phyloP scores from a whole-genome alignment of 2,797 vertebrate genomes.

The Microctenopoma steveboyesi region DNA sequence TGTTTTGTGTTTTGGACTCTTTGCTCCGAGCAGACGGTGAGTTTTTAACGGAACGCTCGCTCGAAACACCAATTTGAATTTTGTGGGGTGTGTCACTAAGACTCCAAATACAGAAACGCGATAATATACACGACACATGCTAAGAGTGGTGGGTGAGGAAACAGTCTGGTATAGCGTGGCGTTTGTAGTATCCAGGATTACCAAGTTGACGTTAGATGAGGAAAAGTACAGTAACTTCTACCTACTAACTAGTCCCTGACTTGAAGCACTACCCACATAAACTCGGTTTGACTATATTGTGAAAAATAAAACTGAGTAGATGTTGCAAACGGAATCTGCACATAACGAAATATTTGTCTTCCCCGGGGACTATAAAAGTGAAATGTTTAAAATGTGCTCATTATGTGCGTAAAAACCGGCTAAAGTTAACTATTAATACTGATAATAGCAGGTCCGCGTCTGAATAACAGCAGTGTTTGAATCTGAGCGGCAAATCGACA shows the following conservation, averaged over 20 bases:
- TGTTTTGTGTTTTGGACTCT: slow-evolving; percentile 17
- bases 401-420: background rate
- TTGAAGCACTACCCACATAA: too few species aligned
- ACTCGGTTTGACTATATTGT: too few species aligned
- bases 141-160: background rate
- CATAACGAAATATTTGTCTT: too few species aligned
- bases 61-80: accelerated
- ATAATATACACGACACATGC: background rate
- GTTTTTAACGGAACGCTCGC: slow-evolving; percentile 2
- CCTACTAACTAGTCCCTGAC: too few species aligned
- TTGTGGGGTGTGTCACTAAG: background rate
- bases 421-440: accelerated
- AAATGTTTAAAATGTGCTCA: background rate
- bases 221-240: too few species aligned
- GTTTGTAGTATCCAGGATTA: too few species aligned
- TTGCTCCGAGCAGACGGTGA: slow-evolving; percentile 59
- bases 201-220: background rate
- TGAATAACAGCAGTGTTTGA: slow-evolving; percentile 31
- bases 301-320: too few species aligned
- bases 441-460: background rate
- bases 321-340: too few species aligned
- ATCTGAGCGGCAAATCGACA: slow-evolving; percentile 35
- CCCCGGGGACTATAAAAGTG: too few species aligned
- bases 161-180: background rate
- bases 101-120: accelerated